Base-by-base conservation (phyloP, 2,888 invertebrate species). In the Scaptomyza reducta region DNA sequence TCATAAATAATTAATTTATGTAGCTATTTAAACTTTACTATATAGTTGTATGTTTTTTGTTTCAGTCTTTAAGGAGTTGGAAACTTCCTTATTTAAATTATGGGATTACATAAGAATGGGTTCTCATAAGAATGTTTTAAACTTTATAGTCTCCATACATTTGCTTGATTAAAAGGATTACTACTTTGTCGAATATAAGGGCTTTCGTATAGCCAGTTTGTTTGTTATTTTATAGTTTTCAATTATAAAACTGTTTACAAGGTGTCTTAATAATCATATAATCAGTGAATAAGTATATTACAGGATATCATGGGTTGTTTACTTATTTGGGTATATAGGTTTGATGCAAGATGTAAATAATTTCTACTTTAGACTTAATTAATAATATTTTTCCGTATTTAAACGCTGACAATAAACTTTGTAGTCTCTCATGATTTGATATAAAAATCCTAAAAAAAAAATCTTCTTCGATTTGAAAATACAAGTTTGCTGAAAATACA, bases 241-340 rank as follows among this genome's bases (percentile, higher is more conserved):
- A 53, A 60, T 59, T 64, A 50, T 22, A 46, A 46, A 53, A 51
- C 31, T 40, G 49, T 70, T 61, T 61, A 65, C 71, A 50, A 50
- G 35, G 45, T 70, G 57, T 70, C 66, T 38, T 38, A 18, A 29
- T 55, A 65, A 57, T 60, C 76, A 58, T 42, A 44, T 57, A 54
- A 54, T 70, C 51, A 50, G 41, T 33, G 11, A 55, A 56, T n/a
- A 4, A 38, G 40, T 45, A 38, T 9, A 16, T 7, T 40, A 25
- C 9, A 38, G 42, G 51, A 54, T 72, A 59, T 66, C 22, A 4
- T n/a, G 9, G 7, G 6, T 9, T 11, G 14, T 6, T 22, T 16
- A 38, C 7, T 31, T 14, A 7, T 31, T n/a, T 16, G 4, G 18
- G 35, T 29, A n/a, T 38, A 10, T 16, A 0, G 0, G 10, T 10